Base-by-base conservation (phyloP, 2,797 vertebrate species). In the Hoplostethus atlanticus region DNA sequence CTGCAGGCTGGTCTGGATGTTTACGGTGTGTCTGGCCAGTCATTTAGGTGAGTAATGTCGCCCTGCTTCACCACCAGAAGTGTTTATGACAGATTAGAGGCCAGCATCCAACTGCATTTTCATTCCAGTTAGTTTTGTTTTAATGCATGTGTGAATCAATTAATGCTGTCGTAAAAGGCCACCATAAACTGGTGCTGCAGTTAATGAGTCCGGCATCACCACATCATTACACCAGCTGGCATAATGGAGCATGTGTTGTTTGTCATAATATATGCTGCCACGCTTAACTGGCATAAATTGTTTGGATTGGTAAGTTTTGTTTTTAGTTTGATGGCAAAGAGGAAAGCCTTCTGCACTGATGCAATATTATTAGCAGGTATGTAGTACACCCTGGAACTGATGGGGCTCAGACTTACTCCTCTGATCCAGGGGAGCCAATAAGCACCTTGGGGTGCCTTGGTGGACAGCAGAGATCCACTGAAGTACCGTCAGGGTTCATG, bases 91-190 rank as follows among this genome's bases (percentile, higher is more conserved):
- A 94, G 96, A 96, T 93, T 92, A 94, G 90, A 93, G 95, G 91
- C 92, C 93, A 80, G 91, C 94, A 93, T 96, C 95, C 95, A 96
- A 95, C 93, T 94, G 94, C 96, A 96, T 96, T 96, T 80, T 96
- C 93, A 95, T 94, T 95, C 93, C 93, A 94, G 95, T 97, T 97
- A 97, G 97, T 97, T 98, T 96, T 96, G 94, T 96, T 98, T 97
- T 97, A 98, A 96, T 97, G 96, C 97, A 97, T 96, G 96, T 96
- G 96, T 96, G 96, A 97, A 97, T 98, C 96, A 97, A 98, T 98
- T 97, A 98, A 98, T 97, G 95, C 93, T 94, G 96, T 96, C 96
- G 94, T 97, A 97, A 97, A 90, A 97, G 95, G 95, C 95, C 96
- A 95, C 96, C 93, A 87, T 98, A 97, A 99, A 98, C 95, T 97